phyloP scores from a whole-genome alignment of 2,797 vertebrate species.

The Sebastes taczanowskii region DNA sequence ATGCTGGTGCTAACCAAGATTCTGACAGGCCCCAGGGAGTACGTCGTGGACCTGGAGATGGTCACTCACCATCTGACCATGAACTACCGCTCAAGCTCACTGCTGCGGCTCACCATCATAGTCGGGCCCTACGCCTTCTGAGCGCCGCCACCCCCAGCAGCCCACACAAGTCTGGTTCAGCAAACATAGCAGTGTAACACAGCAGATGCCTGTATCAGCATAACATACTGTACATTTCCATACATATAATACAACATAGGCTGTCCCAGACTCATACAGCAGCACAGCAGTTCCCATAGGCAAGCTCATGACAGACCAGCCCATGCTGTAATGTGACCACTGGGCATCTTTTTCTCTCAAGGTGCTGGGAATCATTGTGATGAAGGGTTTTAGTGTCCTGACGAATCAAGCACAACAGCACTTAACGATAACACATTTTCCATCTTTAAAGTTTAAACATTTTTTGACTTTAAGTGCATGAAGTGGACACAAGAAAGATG shows the following conservation, averaged over 20 bases:
- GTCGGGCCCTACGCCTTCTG: conserved; percentile 95
- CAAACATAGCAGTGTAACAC: conserved; percentile 60
- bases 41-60: conserved; percentile 97
- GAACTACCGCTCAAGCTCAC: conserved; percentile 92
- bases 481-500: not conserved
- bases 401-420: not conserved
- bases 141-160: conserved; percentile 38
- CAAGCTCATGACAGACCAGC: conserved; percentile 40
- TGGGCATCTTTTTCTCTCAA: conserved; percentile 52
- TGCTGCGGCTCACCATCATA: conserved; percentile 94
- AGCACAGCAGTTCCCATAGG: conserved; percentile 30
- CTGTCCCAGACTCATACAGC: conserved; percentile 36
- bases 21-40: conserved; percentile 90
- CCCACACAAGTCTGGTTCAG: conserved; percentile 42
- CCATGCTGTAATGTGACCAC: conserved; percentile 52
- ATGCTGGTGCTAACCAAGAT: conserved; percentile 96
- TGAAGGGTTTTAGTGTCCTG: conserved; percentile 3
- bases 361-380: conserved; percentile 9
- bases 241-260: conserved; percentile 55
- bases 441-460: conserved; percentile 4
- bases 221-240: conserved; percentile 64
- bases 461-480: conserved; percentile 10
- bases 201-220: conserved; percentile 60
- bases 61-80: conserved; percentile 91
- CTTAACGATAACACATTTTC: not conserved